Conservation (phyloP, 2,113 vertebrate species). For the Bos indicus region DNA sequence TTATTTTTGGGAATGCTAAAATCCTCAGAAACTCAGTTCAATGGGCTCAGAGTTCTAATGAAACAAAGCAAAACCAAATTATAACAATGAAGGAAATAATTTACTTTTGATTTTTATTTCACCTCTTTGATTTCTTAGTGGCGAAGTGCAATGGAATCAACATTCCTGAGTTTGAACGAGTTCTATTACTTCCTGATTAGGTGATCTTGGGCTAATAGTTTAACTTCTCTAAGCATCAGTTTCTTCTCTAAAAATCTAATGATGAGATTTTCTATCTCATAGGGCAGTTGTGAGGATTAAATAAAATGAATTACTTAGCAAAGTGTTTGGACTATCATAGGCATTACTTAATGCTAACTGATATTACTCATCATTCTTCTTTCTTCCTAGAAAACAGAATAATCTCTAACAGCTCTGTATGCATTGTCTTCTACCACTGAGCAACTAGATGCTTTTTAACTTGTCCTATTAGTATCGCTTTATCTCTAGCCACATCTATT, state of each 20-base stretch:
- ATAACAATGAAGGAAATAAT: not conserved
- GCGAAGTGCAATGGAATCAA: not conserved
- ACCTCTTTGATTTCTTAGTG: not conserved
- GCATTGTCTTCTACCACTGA: not conserved
- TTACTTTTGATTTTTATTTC: not conserved
- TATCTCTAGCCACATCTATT: slow-evolving; percentile 49
- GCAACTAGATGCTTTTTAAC: not conserved
- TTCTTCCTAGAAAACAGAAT: not conserved
- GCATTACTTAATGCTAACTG: not conserved
- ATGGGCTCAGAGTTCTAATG: not conserved
- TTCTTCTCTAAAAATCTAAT: not conserved
- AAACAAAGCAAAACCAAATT: not conserved
- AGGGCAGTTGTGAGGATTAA: not conserved
- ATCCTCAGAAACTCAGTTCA: not conserved
- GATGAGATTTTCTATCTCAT: not conserved
- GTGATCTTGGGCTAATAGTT: not conserved
- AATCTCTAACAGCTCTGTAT: not conserved
- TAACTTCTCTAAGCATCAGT: not conserved
- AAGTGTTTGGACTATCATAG: not conserved
- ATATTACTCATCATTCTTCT: not conserved
- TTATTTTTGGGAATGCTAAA: not conserved
- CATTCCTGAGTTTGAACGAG: not conserved
- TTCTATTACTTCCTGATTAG: not conserved
- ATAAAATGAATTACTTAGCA: not conserved
- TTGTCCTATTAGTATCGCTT: slow-evolving; percentile 14